A percentile compares a stretch with the other conserved stretches of the same genome.
phyloP scores from a whole-genome alignment of 2,113 vertebrate species.

The Prietella phreatophila region DNA sequence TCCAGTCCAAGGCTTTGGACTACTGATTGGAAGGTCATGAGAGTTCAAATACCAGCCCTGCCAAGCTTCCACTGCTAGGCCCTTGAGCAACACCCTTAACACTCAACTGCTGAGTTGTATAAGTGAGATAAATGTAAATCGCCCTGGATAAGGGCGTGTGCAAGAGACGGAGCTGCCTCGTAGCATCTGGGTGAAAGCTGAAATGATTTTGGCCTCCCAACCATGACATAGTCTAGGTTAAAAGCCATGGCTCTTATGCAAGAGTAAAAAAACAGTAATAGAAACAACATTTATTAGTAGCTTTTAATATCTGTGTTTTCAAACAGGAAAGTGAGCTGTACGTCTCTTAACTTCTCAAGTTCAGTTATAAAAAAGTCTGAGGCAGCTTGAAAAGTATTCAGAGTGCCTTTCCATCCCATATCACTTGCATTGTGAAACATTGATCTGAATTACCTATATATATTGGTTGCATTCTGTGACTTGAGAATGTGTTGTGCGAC shows the following conservation, averaged over 20 bases:
- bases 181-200: not conserved
- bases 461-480: not conserved
- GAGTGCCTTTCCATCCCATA: not conserved
- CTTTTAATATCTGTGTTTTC: not conserved
- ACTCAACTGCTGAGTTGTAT: no score
- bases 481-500: not conserved
- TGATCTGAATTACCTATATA: not conserved
- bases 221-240: not conserved
- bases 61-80: no score
- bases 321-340: not conserved
- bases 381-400: not conserved
- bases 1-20: no score
- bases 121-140: no score
- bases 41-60: no score
- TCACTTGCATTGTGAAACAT: not conserved
- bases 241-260: not conserved
- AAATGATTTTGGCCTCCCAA: not conserved
- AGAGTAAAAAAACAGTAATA: not conserved
- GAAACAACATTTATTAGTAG: not conserved
- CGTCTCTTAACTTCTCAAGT: not conserved
- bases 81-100: no score
- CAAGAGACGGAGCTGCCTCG: not conserved
- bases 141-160: no score
- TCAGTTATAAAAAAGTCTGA: not conserved
- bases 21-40: no score